A percentile compares a stretch with the other conserved stretches of the same genome.
Evolutionary conservation across 2,888 invertebrate genomes (phyloP).

Genomic region (Cheiracanthium punctorium): DNA sequence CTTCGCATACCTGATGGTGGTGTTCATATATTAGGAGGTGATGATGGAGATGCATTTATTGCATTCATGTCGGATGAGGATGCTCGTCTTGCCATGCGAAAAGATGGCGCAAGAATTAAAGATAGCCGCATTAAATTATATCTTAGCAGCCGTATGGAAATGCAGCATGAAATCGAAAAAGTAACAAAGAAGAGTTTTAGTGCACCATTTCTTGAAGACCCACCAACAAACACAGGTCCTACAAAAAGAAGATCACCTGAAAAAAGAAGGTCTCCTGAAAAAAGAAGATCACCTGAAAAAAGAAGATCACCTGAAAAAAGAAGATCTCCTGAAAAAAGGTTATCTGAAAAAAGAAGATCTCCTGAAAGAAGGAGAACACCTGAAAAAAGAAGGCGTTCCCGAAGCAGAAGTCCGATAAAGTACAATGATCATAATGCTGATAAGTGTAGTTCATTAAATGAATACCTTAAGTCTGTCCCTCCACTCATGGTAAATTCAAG

Average conservation of each 20-base stretch:
- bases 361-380: background rate
- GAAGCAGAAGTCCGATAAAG: background rate
- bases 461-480: background rate
- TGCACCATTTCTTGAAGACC: background rate
- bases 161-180: constrained; percentile 95
- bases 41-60: constrained; percentile 99
- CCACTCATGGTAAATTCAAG: background rate
- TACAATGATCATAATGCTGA: background rate
- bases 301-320: too few species aligned
- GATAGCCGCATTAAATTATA: constrained; percentile 90
- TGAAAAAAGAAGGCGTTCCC: background rate
- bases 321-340: too few species aligned
- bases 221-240: background rate
- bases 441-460: background rate
- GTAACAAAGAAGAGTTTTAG: constrained; percentile 18
- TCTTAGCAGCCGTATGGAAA: constrained; percentile 94
- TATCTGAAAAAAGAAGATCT: too few species aligned
- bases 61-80: constrained; percentile 99
- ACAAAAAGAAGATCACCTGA: too few species aligned
- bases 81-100: constrained; percentile 96
- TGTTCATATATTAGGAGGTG: constrained; percentile 99
- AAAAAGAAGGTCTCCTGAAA: too few species aligned
- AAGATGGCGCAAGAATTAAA: constrained; percentile 91
- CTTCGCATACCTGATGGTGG: constrained; percentile 98
- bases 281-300: too few species aligned